Evolutionary conservation across 2,113 vertebrate species (phyloP), one percentile per base, ranked within the genome.

Genomic region (Cyphomyrus plagiostoma): DNA sequence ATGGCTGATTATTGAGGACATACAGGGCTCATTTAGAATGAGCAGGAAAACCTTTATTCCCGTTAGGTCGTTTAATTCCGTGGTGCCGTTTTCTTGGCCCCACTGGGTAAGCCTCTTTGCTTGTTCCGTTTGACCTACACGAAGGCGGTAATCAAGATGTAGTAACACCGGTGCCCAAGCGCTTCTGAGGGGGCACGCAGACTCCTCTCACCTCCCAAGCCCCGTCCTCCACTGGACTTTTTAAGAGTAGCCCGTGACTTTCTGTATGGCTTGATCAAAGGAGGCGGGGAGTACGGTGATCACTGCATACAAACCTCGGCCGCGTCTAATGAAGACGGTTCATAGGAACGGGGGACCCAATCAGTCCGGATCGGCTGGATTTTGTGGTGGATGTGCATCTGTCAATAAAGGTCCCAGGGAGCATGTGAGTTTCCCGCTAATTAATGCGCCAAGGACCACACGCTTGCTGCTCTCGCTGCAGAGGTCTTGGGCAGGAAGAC

Each of bases 311-410:
- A 46, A 85, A 49, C 19, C 10, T 21, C 21, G 1, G 7, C 42
- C 39, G 10, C 3, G 21, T 48, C 21, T 49, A 85, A 49, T 85
- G 42, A 85, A 85, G 82, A 26, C 45, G 9, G 46, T 85, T 85
- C 21, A 23, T 11, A 85, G 3, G 45, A 49, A 85, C 3, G 26
- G 85, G n/a, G 15, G 88, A 50, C 42, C 56, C 35, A 88, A 66
- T 88, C 53, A 15, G 53, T 13, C 52, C 7, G 2, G 48, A 53
- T 52, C 45, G 8, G 39, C 56, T 46, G 0, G 49, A 53, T 92
- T 92, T 93, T 90, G 83, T 86, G 86, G 84, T 48, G 42, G 88
- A 83, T 48, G 56, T 53, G 86, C 88, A 89, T 77, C 42, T 30
- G 50, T 90, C 42, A 58, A 30, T 90, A 39, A 49, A 42, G 56